A percentile compares a stretch with the other conserved stretches of the same genome.
These are phyloP conservation scores for Acholoe squamosa DNA, from an alignment of 2,888 invertebrate species.

Conservation along the genomic window DNA sequence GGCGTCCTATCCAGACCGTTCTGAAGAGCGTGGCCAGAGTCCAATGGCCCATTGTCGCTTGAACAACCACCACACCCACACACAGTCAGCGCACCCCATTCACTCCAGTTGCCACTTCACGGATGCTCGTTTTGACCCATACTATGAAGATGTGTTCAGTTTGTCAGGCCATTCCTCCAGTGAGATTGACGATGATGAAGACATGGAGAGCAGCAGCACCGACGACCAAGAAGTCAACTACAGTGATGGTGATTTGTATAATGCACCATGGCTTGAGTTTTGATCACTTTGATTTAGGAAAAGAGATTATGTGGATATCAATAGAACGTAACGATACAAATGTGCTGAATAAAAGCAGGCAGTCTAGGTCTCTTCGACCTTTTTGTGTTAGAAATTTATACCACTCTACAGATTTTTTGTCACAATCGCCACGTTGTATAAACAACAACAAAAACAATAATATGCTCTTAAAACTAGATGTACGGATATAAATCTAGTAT, in stretches of 20 bases:
- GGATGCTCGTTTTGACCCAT: conserved; percentile 25
- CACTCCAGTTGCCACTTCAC: conserved; percentile 45
- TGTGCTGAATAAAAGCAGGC: no score
- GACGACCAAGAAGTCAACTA: background rate
- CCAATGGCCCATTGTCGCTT: conserved; percentile 28
- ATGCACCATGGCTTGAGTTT: conserved; percentile 46
- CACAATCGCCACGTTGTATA: no score
- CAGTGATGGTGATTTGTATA: background rate
- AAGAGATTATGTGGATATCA: no score
- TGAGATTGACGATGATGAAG: conserved; percentile 32
- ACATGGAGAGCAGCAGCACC: background rate
- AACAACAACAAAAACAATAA: no score
- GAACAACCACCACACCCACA: background rate
- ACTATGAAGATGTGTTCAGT: conserved; percentile 49
- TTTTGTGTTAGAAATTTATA: no score
- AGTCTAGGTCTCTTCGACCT: no score
- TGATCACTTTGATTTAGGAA: no score
- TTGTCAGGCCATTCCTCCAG: conserved; percentile 25
- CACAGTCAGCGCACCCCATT: conserved; percentile 42
- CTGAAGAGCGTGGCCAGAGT: conserved; percentile 36
- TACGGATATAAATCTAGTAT: no score
- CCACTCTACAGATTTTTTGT: no score
- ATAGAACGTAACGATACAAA: no score
- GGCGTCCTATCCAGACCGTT: background rate
- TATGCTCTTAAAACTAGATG: no score